These are phyloP conservation scores for Dipodomys merriami DNA, from an alignment of 2,113 vertebrate species.

Conservation along the genomic window DNA sequence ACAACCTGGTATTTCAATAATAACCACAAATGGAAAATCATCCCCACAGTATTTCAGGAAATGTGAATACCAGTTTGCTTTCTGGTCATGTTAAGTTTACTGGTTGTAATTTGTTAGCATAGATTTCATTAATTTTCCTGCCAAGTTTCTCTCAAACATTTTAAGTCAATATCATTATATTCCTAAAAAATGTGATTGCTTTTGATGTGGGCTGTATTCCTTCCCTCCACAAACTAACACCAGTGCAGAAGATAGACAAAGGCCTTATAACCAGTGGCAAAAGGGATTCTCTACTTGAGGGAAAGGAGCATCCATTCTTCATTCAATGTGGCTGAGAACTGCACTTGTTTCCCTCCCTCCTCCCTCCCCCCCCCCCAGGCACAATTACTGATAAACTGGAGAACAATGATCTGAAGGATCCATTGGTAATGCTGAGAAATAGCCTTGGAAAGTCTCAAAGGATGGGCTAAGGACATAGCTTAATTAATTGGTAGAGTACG, in stretches of 20 bases:
- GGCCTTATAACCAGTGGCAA: neutral
- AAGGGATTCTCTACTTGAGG: neutral
- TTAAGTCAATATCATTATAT: neutral
- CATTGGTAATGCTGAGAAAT: neutral
- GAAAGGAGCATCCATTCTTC: neutral
- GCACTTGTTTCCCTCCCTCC: neutral
- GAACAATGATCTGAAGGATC: neutral
- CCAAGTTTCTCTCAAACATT: neutral
- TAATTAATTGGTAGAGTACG: too few relatives aligned
- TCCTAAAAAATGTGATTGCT: neutral
- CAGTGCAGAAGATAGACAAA: neutral
- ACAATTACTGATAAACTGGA: neutral
- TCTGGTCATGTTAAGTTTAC: neutral
- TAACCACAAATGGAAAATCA: neutral
- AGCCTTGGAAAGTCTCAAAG: neutral
- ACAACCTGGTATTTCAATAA: neutral
- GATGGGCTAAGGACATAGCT: neutral
- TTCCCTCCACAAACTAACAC: neutral
- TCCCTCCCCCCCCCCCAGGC: neutral
- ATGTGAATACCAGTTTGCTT: neutral
- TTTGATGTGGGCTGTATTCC: neutral
- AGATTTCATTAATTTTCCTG: neutral
- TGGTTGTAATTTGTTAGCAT: neutral
- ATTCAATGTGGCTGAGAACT: neutral
- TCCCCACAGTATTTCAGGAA: conserved; percentile 13